Percentiles rank a stretch among this genome's conserved stretches.
These are phyloP conservation scores for Maconellicoccus hirsutus DNA, from an alignment of 1,140 invertebrate species.

Conservation along the genomic window DNA sequence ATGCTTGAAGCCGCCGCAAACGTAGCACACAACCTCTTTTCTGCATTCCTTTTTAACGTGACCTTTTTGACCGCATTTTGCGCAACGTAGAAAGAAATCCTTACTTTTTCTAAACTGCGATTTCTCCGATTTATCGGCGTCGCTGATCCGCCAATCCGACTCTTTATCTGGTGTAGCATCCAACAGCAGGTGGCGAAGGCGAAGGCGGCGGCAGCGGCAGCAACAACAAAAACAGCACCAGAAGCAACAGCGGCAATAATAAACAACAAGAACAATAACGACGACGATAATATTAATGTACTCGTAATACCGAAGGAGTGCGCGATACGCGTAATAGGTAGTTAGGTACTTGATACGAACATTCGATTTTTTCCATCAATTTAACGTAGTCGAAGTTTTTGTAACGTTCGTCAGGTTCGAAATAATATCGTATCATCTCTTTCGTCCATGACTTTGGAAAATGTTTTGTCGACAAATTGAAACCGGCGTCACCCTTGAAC, in stretches of 20 bases:
- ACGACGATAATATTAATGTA: no score
- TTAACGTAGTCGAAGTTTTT: not conserved
- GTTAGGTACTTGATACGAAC: not conserved
- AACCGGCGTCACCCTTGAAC: no score
- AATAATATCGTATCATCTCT: constrained; percentile 4
- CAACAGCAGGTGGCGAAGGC: no score
- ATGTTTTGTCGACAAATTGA: not conserved
- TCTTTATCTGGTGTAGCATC: not conserved
- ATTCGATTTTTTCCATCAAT: not conserved
- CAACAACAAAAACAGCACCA: no score
- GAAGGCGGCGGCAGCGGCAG: no score
- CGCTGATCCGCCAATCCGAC: not conserved
- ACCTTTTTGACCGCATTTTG: not conserved
- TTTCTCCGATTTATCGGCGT: not conserved
- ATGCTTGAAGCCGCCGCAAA: not conserved
- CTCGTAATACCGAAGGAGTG: no score
- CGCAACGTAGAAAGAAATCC: not conserved
- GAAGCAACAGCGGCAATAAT: no score
- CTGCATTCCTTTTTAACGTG: not conserved
- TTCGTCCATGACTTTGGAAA: not conserved
- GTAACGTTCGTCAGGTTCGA: not conserved
- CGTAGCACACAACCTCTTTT: not conserved
- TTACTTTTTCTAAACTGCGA: not conserved
- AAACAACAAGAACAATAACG: no score
- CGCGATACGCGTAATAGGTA: no score